Base-by-base conservation (phyloP, 2,888 invertebrate species). In the Odontomyia ornata region DNA sequence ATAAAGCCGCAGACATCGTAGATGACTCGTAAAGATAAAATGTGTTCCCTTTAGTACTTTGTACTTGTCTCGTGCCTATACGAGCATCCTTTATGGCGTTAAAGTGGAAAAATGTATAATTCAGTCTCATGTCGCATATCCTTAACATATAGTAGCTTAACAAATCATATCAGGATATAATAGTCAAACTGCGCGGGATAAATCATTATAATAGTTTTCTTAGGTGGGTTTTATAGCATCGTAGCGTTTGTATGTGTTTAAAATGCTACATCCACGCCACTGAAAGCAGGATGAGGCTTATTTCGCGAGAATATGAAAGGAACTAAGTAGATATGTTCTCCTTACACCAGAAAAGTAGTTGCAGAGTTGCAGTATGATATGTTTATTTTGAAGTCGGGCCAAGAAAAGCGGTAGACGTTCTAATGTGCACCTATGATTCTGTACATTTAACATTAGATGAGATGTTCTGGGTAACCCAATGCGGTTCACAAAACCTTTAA, bases 31-130 rank as follows among this genome's bases (percentile, higher is more conserved):
- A 73, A 73, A 73, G 73, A 73, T 73, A 73, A 73, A 60, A 60
- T 60, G 73, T 73, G 21, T 60, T 25, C 18, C 36, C 21, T 36
- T 65, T 65, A 28, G 21, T 30, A 43, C 36, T 52, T 72, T 52
- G 27, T 21, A 73, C 28, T 73, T 73, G 36, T 73, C 57, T 73
- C 23, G 73, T 56, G 46, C 69, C 46, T 43, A 57, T 73, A n/a
- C n/a, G n/a, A n/a, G n/a, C n/a, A 57, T 25, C 60, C 47, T 57
- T 73, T 73, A 73, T 73, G 73, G 73, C 73, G 73, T 73, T 73
- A 73, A 73, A 73, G 73, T 73, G 73, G 73, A 73, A 73, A 73
- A 73, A 73, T 73, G 60, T 73, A 73, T 73, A 73, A 73, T 73
- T 60, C 73, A 73, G 73, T 73, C 73, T 73, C 73, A 60, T 73